Evolutionary conservation across 2,113 vertebrate genomes (phyloP), one percentile per base, ranked within the genome.

Genomic region (Pagrus major): DNA sequence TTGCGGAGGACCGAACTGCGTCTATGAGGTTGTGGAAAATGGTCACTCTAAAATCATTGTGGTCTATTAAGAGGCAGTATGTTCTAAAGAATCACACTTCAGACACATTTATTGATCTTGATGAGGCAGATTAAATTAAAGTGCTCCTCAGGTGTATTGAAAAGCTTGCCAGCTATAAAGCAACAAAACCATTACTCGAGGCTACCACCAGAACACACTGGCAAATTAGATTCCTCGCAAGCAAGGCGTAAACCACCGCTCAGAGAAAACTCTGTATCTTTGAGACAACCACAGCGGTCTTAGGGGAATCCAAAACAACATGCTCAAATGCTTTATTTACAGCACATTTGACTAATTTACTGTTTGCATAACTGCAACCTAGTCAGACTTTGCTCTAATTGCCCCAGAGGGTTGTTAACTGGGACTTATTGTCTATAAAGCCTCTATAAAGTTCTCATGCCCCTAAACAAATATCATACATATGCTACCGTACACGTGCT

Each of bases 51-150:
- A 89, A 80, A 88, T 85, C 49, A 75, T 60, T 78, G 81, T 63
- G 69, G 68, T 55, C 85, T 85, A 84, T 90, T 89, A 91, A 87
- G 55, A 9, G 73, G 71, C 68, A 68, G 42, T 76, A 44, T 71
- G 83, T 87, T 78, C 85, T 54, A 71, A 73, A 87, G 74, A 92
- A 82, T 84, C 77, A 75, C 78, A 86, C 79, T 87, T 92, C 80
- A 86, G 88, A 83, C 79, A 60, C 82, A 80, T 84, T 72, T 93
- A 93, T 93, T 88, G 90, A 91, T 90, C 87, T 71, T 73, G 79
- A 89, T 86, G 81, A 88, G 84, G 65, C 61, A 52, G 79, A 91
- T 93, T 91, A 85, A 93, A 92, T 93, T 83, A 90, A 88, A 90
- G 78, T 73, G 86, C 83, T 86, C 83, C 86, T 87, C 75, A 85